Evolutionary conservation across 2,797 vertebrate species (phyloP).

Genomic region (Neopelma chrysocephalum): DNA sequence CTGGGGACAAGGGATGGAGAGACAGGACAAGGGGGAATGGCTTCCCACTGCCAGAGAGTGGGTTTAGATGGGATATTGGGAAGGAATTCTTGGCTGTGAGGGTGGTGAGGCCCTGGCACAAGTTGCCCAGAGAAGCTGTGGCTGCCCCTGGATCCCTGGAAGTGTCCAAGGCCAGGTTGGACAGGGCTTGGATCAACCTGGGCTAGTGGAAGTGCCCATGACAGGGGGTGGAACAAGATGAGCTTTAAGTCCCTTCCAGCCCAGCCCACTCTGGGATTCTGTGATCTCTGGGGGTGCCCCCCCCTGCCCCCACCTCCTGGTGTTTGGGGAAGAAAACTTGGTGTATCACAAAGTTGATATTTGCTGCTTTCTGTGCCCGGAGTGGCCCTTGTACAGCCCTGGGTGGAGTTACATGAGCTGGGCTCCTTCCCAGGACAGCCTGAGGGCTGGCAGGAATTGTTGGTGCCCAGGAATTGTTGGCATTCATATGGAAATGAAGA

Average conservation of each 20-base stretch:
- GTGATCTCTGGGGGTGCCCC: not conserved
- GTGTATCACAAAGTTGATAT: not conserved
- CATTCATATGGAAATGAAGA: not conserved
- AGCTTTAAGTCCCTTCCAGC: not conserved
- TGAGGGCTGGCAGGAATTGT: not conserved
- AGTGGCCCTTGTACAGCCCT: not conserved
- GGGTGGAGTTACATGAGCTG: not conserved
- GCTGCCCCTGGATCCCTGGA: not conserved
- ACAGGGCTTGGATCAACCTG: not conserved
- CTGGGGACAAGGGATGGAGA: accelerated
- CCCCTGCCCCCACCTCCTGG: not conserved
- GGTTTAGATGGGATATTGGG: not conserved
- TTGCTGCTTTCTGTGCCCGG: not conserved
- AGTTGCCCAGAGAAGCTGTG: not conserved
- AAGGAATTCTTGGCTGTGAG: not conserved
- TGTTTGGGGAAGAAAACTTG: not conserved
- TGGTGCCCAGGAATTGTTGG: not conserved
- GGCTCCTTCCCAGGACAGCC: not conserved
- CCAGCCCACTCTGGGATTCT: not conserved
- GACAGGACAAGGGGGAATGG: not conserved
- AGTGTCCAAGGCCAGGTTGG: not conserved
- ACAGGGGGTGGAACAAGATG: not conserved
- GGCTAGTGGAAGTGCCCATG: not conserved
- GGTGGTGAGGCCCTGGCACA: not conserved
- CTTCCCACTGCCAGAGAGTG: too few relatives aligned